These are phyloP conservation scores for Drosophila formosana DNA, from an alignment of 2,888 invertebrate species.

Conservation along the genomic window DNA sequence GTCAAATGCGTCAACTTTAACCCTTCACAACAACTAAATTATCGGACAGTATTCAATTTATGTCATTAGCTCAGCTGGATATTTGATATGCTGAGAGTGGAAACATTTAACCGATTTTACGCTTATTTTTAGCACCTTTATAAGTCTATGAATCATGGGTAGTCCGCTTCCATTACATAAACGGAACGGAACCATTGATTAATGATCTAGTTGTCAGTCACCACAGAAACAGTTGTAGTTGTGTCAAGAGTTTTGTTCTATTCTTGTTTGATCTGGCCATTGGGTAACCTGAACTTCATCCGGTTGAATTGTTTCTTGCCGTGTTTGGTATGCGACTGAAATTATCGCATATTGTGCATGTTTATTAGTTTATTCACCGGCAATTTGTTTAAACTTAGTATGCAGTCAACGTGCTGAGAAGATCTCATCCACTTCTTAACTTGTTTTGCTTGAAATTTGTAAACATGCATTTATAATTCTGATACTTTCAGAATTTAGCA, in stretches of 20 bases:
- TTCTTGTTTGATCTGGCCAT: slow-evolving; percentile 2
- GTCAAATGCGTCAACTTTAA: not conserved
- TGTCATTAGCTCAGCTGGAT: slow-evolving; percentile 20
- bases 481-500: not conserved
- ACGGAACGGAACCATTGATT: slow-evolving; percentile 36
- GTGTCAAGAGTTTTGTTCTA: slow-evolving; percentile 13
- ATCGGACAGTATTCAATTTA: slow-evolving; percentile 1
- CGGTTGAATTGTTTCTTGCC: slow-evolving; percentile 60
- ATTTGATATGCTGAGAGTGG: slow-evolving; percentile 19
- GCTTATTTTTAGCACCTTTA: slow-evolving; percentile 28
- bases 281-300: slow-evolving; percentile 52
- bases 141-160: slow-evolving; percentile 42
- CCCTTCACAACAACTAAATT: not conserved
- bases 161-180: slow-evolving; percentile 40
- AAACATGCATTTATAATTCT: not conserved
- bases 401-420: not conserved
- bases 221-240: not conserved
- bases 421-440: slow-evolving; percentile 9
- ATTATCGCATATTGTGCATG: slow-evolving; percentile 51
- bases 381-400: slow-evolving; percentile 38
- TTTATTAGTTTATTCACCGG: slow-evolving; percentile 75
- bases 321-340: slow-evolving; percentile 21
- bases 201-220: slow-evolving; percentile 51
- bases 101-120: slow-evolving; percentile 21
- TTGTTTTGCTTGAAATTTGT: slow-evolving; percentile 1